These are phyloP conservation scores for Pyrgilauda ruficollis DNA, from an alignment of 2,113 vertebrate genomes.

Conservation along the genomic window DNA sequence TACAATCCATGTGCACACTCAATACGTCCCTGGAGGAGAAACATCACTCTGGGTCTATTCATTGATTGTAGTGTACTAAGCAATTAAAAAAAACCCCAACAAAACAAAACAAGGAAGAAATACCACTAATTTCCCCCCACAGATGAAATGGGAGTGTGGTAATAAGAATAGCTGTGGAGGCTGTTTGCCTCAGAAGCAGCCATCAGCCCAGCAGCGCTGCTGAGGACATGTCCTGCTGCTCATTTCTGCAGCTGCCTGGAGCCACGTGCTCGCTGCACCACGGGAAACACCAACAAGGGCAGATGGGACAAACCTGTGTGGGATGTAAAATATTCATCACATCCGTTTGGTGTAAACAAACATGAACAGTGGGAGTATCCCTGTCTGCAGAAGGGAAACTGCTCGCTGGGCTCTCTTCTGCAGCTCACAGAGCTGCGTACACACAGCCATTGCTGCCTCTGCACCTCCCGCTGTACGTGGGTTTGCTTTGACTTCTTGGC, in stretches of 20 bases:
- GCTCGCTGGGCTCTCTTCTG: not conserved
- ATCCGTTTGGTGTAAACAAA: not conserved
- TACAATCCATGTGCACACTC: fast-evolving
- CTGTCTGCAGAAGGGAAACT: not conserved
- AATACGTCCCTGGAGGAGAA: fast-evolving
- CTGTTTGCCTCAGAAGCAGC: not conserved
- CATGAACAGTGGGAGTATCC: not conserved
- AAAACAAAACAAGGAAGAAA: not conserved
- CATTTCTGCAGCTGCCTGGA: not conserved
- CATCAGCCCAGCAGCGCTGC: not conserved
- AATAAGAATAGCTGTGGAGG: not conserved
- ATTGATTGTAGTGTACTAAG: not conserved
- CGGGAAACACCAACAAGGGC: not conserved
- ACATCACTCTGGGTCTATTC: not conserved
- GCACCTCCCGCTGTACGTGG: fast-evolving
- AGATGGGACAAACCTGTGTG: not conserved
- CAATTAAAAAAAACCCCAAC: not conserved
- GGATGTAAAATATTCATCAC: not conserved
- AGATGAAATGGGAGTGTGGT: not conserved
- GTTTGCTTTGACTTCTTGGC: not conserved
- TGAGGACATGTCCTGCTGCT: not conserved
- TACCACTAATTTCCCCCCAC: not conserved
- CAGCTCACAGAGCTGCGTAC: not conserved
- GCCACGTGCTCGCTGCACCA: not conserved
- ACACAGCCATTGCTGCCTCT: not conserved